A percentile compares a stretch with the other conserved stretches of the same genome.
phyloP scores from a whole-genome alignment of 2,888 invertebrate species.

The Rhyacophila evoluta region DNA sequence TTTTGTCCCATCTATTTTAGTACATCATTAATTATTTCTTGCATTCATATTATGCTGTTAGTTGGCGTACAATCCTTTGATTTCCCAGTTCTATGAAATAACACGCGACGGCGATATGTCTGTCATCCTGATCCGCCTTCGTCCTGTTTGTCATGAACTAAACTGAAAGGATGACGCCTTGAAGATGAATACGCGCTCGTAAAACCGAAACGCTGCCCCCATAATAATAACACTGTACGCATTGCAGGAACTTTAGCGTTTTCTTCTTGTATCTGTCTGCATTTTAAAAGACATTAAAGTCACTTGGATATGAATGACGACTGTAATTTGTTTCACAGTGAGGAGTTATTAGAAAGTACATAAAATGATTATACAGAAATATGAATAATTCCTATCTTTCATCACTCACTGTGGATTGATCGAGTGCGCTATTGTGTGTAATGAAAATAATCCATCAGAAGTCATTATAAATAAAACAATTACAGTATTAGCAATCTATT shows the following conservation, averaged over 20 bases:
- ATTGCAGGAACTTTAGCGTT: background rate
- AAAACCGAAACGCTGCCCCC: conserved; percentile 40
- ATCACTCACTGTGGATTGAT: too few species aligned
- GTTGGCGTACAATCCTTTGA: background rate
- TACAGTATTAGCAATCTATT: too few species aligned
- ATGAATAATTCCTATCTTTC: too few species aligned
- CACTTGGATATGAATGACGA: background rate
- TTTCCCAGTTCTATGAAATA: conserved; percentile 20
- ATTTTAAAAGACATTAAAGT: background rate
- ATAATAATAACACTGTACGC: conserved; percentile 31
- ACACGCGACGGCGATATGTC: conserved; percentile 15
- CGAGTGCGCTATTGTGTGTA: too few species aligned
- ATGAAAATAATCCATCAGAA: too few species aligned
- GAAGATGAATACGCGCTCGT: conserved; percentile 44
- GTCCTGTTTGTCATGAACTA: conserved; percentile 19
- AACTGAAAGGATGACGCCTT: conserved; percentile 12
- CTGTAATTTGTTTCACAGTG: background rate
- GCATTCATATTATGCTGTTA: background rate
- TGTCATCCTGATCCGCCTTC: conserved; percentile 12
- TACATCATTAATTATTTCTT: background rate
- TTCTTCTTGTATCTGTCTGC: background rate
- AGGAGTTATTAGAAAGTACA: too few species aligned
- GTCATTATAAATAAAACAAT: too few species aligned
- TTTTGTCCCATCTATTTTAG: background rate
- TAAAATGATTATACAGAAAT: too few species aligned